phyloP scores from a whole-genome alignment of 2,888 invertebrate species.

The Imbricaverruca yamaguchii region DNA sequence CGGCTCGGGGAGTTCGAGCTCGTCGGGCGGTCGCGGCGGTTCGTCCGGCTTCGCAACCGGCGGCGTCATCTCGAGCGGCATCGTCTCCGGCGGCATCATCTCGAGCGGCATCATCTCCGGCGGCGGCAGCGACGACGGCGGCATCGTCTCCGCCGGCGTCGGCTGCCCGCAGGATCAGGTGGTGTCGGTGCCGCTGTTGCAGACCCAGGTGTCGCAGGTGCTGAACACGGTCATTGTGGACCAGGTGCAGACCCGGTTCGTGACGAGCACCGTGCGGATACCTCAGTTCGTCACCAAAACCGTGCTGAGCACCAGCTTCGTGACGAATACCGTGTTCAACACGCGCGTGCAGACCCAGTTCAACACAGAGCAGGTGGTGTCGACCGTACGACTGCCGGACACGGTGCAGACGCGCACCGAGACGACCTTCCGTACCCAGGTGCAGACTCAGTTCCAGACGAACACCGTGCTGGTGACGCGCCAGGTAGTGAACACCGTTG shows the following conservation, averaged over 20 bases:
- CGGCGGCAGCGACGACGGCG: neutral
- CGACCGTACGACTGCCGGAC: neutral
- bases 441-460: neutral
- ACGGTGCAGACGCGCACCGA: neutral
- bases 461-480: conserved; percentile 3
- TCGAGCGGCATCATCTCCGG: neutral
- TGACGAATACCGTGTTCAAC: conserved; percentile 27
- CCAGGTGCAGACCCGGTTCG: conserved; percentile 27
- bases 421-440: neutral
- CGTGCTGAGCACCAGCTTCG: conserved; percentile 28
- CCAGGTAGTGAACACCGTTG: neutral
- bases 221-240: conserved; percentile 28
- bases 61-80: no score
- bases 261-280: conserved; percentile 28
- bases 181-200: neutral
- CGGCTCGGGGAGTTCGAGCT: no score
- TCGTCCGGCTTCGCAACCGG: no score
- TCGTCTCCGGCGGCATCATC: neutral
- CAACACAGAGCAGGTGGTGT: neutral
- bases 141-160: neutral
- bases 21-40: no score
- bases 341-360: conserved; percentile 27
- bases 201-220: conserved; percentile 14
- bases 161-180: conserved; percentile 1
- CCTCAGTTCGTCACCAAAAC: conserved; percentile 27